Evolutionary conservation across 2,797 vertebrate species (phyloP).

Genomic region (Megaceryle alcyon): DNA sequence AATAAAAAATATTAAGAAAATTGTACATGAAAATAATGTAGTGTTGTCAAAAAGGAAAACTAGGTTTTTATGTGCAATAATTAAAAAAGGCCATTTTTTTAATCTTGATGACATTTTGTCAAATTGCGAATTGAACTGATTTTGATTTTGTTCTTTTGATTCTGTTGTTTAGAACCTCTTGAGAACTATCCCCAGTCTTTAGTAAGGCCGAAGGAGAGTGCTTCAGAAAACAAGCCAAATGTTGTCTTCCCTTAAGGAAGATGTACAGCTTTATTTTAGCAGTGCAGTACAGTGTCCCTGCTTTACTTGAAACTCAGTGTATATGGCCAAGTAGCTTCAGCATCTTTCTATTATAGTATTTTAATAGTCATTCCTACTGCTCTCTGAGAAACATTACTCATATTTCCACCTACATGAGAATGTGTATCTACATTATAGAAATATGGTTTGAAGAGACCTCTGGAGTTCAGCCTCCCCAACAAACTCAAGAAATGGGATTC

Average conservation of each 20-base stretch:
- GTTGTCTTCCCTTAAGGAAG: neutral
- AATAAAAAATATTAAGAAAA: neutral
- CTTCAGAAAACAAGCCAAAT: neutral
- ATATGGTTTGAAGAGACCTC: neutral
- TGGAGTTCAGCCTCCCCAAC: neutral
- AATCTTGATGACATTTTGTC: neutral
- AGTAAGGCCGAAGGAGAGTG: neutral
- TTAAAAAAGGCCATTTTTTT: neutral
- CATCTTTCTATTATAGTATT: neutral
- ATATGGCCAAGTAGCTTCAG: neutral
- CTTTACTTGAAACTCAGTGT: neutral
- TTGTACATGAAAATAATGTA: neutral
- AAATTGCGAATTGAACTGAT: neutral
- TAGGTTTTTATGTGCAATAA: neutral
- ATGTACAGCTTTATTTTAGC: neutral
- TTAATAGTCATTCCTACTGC: neutral
- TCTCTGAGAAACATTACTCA: rapidly evolving
- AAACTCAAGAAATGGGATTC: neutral
- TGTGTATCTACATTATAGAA: neutral
- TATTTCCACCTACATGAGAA: neutral
- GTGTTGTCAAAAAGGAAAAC: neutral
- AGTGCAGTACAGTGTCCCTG: neutral
- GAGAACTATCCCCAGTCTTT: neutral
- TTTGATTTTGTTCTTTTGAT: neutral
- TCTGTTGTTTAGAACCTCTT: neutral